These are phyloP conservation scores for Oplegnathus fasciatus DNA, from an alignment of 2,113 vertebrate species.

Conservation along the genomic window DNA sequence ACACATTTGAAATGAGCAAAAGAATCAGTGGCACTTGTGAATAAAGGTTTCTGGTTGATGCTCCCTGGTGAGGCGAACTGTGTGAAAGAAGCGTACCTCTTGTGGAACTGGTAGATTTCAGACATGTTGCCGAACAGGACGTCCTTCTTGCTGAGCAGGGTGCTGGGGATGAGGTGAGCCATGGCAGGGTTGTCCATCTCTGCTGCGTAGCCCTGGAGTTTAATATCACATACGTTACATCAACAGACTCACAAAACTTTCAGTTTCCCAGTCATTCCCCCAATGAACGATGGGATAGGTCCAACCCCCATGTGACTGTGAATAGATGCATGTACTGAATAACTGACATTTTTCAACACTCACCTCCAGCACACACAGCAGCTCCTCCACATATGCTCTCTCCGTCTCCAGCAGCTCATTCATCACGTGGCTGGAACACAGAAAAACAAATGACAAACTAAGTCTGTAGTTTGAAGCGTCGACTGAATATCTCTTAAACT, in stretches of 20 bases:
- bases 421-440: conserved; percentile 92
- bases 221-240: not conserved
- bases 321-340: not conserved
- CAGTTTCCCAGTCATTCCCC: not conserved
- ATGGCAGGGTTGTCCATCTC: conserved; percentile 96
- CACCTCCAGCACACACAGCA: conserved; percentile 98
- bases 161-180: conserved; percentile 90
- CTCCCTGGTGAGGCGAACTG: too few relatives aligned
- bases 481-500: not conserved
- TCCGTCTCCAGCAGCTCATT: conserved; percentile 98
- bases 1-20: too few relatives aligned
- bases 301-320: not conserved
- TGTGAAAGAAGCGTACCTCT: conserved; percentile 85
- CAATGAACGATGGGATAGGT: fast-evolving
- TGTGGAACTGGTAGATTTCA: conserved; percentile 98
- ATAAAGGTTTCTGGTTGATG: not conserved
- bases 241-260: not conserved
- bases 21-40: not conserved
- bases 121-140: conserved; percentile 97
- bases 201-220: conserved; percentile 92
- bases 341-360: conserved; percentile 37
- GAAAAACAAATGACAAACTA: conserved; percentile 6
- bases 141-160: conserved; percentile 93
- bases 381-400: conserved; percentile 94
- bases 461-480: not conserved